Evolutionary conservation across 1,140 invertebrate species (phyloP).

Genomic region (Himalopsyche phryganea): DNA sequence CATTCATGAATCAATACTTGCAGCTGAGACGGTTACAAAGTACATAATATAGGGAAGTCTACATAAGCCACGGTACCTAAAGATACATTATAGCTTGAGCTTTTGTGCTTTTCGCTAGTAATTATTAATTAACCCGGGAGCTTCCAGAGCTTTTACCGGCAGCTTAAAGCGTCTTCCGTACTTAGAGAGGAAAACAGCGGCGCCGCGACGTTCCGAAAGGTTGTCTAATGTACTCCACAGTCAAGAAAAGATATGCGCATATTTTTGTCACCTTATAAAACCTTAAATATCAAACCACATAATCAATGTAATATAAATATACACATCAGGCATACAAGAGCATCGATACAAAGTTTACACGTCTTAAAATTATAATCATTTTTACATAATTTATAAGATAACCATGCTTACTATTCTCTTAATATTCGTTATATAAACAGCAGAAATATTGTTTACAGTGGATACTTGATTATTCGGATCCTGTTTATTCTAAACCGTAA

Average conservation of each 20-base stretch:
- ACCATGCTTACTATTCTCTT: no score
- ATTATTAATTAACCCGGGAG: slow-evolving; percentile 54
- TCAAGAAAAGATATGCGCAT: background rate
- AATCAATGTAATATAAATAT: no score
- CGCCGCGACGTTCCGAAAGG: slow-evolving; percentile 1
- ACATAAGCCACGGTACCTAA: slow-evolving; percentile 30
- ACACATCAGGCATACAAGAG: no score
- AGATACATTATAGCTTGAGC: slow-evolving; percentile 34
- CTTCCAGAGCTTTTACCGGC: slow-evolving; percentile 52
- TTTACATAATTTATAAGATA: no score
- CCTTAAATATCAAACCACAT: no score
- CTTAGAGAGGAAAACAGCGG: slow-evolving; percentile 8
- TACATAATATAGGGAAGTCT: slow-evolving; percentile 4
- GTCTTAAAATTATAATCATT: no score
- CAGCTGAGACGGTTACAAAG: slow-evolving; percentile 7
- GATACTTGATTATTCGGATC: no score
- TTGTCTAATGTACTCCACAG: slow-evolving; percentile 17
- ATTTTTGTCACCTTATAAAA: no score
- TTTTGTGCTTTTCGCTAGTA: slow-evolving; percentile 44
- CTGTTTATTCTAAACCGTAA: no score
- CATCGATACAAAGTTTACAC: no score
- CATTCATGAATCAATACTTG: slow-evolving; percentile 14
- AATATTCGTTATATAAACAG: no score
- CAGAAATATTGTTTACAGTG: no score
- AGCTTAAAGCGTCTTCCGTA: slow-evolving; percentile 35